Conservation (phyloP, 92 coral and sea anemone genomes). For the Epizoanthus stellaris region DNA sequence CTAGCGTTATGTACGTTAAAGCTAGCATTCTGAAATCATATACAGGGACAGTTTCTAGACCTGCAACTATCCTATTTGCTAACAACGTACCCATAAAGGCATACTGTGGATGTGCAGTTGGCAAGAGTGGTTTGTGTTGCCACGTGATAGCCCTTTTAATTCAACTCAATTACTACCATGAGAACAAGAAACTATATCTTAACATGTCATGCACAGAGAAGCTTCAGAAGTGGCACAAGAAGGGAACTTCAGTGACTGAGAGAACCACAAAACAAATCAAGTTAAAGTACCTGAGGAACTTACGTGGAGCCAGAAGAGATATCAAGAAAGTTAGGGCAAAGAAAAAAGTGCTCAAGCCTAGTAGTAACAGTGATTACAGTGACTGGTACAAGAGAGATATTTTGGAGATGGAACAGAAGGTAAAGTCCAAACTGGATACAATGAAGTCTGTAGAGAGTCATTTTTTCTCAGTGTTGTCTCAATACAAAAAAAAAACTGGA, state of each 20-base stretch:
- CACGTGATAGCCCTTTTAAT: constrained; percentile 57
- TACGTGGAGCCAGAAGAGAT: constrained; percentile 63
- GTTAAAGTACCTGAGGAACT: constrained; percentile 56
- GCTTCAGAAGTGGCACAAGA: constrained; percentile 64
- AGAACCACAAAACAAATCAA: constrained; percentile 53
- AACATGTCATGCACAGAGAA: constrained; percentile 67
- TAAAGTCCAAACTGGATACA: constrained; percentile 39
- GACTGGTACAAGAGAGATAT: constrained; percentile 63
- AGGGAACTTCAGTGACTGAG: constrained; percentile 31
- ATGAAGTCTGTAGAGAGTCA: constrained; percentile 40
- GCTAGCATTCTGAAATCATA: constrained; percentile 56
- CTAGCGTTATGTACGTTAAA: constrained; percentile 38
- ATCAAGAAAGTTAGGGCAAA: constrained; percentile 52
- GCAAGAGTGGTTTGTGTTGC: constrained; percentile 69
- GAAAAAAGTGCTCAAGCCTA: constrained; percentile 50
- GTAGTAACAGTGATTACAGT: constrained; percentile 49
- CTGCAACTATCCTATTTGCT: constrained; percentile 52
- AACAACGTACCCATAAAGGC: constrained; percentile 49
- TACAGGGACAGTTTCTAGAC: constrained; percentile 51
- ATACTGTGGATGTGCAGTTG: constrained; percentile 65
- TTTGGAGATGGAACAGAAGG: constrained; percentile 51
- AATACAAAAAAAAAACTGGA: constrained; percentile 34
- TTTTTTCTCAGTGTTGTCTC: constrained; percentile 29
- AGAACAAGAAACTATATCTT: constrained; percentile 52
- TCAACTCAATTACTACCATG: constrained; percentile 47